Conservation (phyloP, 2,888 invertebrate species). For the Hyposoter dolosus region DNA sequence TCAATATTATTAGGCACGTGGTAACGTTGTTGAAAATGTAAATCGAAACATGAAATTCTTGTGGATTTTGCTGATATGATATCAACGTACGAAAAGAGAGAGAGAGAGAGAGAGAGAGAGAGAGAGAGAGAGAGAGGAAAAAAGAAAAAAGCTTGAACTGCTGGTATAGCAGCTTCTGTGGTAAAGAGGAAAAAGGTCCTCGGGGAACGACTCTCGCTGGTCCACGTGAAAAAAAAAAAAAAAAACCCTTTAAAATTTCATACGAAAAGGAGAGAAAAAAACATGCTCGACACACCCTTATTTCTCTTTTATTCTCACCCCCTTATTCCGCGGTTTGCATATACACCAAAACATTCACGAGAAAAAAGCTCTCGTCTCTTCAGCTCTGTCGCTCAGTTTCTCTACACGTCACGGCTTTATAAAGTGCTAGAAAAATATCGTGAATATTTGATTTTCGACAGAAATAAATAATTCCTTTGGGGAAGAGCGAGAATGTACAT, state of each 20-base stretch:
- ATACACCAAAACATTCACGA: constrained; percentile 61
- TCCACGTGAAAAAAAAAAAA: constrained; percentile 31
- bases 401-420: constrained; percentile 64
- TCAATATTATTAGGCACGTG: neutral
- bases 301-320: constrained; percentile 33
- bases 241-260: constrained; percentile 66
- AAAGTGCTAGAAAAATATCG: constrained; percentile 70
- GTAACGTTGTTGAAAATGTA: constrained; percentile 9
- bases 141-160: constrained; percentile 13
- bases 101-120: constrained; percentile 12
- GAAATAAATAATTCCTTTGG: constrained; percentile 67
- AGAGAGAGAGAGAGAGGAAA: constrained; percentile 12
- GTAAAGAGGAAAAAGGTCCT: constrained; percentile 67
- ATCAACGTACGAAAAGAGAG: constrained; percentile 1
- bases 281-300: constrained; percentile 51
- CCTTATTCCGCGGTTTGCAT: constrained; percentile 65
- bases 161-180: constrained; percentile 42
- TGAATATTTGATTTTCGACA: constrained; percentile 66
- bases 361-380: constrained; percentile 66
- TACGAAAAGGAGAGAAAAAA: constrained; percentile 47
- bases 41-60: constrained; percentile 43
- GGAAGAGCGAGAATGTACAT: constrained; percentile 15
- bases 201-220: constrained; percentile 59
- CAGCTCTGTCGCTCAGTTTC: constrained; percentile 67
- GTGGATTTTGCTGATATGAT: constrained; percentile 42